A percentile compares a stretch with the other conserved stretches of the same genome.
Evolutionary conservation across 2,797 vertebrate species (phyloP).

Genomic region (Enteromius viviparus): DNA sequence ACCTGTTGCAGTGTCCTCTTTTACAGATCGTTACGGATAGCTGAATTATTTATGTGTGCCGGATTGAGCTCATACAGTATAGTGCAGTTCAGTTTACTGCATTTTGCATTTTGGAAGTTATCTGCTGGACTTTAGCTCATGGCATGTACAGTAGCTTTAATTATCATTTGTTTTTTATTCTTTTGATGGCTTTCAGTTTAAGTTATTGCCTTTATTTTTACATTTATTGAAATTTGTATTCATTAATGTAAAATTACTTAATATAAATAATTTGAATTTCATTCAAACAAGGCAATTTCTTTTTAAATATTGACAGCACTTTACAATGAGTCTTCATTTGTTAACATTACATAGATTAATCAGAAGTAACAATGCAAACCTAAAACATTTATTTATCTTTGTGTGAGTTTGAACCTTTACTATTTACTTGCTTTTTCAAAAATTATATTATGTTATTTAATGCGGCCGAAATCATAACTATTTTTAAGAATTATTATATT

Average conservation of each 20-base stretch:
- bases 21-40: slow-evolving; percentile 17
- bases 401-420: background rate
- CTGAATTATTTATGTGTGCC: slow-evolving; percentile 43
- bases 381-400: background rate
- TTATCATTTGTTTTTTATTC: background rate
- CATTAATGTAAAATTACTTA: background rate
- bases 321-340: background rate
- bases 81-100: background rate
- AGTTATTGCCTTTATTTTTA: background rate
- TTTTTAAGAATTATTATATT: no score
- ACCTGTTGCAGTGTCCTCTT: slow-evolving; percentile 34
- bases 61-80: background rate
- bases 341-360: background rate
- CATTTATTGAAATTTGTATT: background rate
- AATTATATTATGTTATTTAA: no score
- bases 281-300: background rate
- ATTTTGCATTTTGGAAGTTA: background rate
- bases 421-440: no score
- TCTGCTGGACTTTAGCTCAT: background rate
- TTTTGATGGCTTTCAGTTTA: background rate
- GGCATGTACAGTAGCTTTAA: background rate
- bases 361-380: background rate
- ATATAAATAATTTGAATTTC: background rate
- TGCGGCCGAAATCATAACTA: background rate
- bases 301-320: background rate